Evolutionary conservation across 2,797 vertebrate genomes (phyloP).

Genomic region (Ctenopoma kingsleyae): DNA sequence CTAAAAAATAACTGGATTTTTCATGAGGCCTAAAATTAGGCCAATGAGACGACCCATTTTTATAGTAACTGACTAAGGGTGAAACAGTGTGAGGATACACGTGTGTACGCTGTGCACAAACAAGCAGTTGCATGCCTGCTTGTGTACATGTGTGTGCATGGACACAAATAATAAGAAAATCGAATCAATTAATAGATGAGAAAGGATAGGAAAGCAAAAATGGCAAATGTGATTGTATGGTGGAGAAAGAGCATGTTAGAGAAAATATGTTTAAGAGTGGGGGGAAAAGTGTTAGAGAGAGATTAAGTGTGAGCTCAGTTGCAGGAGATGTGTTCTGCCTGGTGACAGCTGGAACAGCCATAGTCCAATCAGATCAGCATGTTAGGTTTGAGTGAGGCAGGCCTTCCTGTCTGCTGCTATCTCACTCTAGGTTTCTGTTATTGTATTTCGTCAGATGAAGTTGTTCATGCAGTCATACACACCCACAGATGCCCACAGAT

Average conservation of each 20-base stretch:
- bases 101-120: constrained; percentile 14
- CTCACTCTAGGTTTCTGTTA: constrained; percentile 61
- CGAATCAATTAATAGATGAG: constrained; percentile 15
- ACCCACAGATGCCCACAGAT: constrained; percentile 22
- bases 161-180: constrained; percentile 21
- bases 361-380: constrained; percentile 79
- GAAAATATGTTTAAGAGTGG: constrained; percentile 59
- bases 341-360: constrained; percentile 85
- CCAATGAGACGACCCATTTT: constrained; percentile 85
- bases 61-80: constrained; percentile 64
- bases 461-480: constrained; percentile 38
- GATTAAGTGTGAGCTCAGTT: constrained; percentile 81
- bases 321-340: constrained; percentile 87
- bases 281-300: constrained; percentile 69
- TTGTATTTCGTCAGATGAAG: constrained; percentile 64
- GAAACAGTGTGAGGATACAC: constrained; percentile 45
- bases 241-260: constrained; percentile 54
- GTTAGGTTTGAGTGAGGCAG: constrained; percentile 78
- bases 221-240: constrained; percentile 28
- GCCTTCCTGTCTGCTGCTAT: constrained; percentile 71
- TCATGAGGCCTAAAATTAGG: constrained; percentile 81
- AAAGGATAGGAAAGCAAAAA: constrained; percentile 39
- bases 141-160: constrained; percentile 18
- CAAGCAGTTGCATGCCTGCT: background rate
- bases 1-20: constrained; percentile 78